Base-by-base conservation (phyloP, 1,140 invertebrate genomes). In the Mactra quadrangularis region DNA sequence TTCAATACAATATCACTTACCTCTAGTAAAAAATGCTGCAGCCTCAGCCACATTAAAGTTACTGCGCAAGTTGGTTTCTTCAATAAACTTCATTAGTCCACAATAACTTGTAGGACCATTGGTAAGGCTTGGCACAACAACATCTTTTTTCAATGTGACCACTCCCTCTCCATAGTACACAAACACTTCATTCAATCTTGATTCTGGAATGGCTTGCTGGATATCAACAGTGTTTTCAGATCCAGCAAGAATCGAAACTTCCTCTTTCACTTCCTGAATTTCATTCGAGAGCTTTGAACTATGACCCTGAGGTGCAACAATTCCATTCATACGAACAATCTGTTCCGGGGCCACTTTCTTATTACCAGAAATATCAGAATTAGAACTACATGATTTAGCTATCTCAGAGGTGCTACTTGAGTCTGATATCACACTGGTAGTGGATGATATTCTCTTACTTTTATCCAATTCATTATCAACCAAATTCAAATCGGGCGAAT, bases 121-220 rank as follows among this genome's bases (percentile, higher is more conserved):
- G 3, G 41, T 75, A n/a, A 59, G 72, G 50, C 81, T 76, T 41
- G 59, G 52, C 29, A 59, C 60, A 45, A 64, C 41, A 29, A 59
- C 25, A 38, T 45, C 62, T 41, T 71, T 78, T 35, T 75, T 70
- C 50, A 74, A 50, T 22, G 59, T 41, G 19, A 38, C 27, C 19
- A 77, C 52, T 27, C 64, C 55, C 27, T 85, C 84, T 25, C 77
- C 77, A 41, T 75, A 85, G 35, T 74, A 70, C 38, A 81, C 59
- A 55, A 45, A 29, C 19, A 68, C 55, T 52, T 62, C 45, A 62
- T n/a, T 45, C n/a, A 29, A 25, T 38, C 57, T 55, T 35, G 33
- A 31, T 22, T 62, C 25, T 62, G 57, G 31, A 45, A 55, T 78
- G 68, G 74, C 45, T 75, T 62, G 45, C 41, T 64, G 29, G 29